Percentiles rank a stretch among this genome's conserved stretches.
Conservation (phyloP, 2,113 vertebrate species). For the Phylloscopus trochilus region DNA sequence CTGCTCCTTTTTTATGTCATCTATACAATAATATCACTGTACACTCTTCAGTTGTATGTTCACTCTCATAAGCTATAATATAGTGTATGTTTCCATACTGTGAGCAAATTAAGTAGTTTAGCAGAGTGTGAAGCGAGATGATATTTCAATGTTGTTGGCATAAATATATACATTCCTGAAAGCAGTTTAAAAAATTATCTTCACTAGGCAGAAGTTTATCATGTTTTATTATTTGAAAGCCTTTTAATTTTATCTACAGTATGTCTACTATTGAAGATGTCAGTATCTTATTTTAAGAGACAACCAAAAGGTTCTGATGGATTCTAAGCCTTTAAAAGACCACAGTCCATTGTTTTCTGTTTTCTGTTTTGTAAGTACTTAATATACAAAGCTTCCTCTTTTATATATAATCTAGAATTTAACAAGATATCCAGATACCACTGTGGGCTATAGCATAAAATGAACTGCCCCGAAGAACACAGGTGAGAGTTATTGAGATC, state of each 20-base stretch:
- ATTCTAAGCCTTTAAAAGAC: background rate
- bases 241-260: background rate
- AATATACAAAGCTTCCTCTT: background rate
- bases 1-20: background rate
- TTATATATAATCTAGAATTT: background rate
- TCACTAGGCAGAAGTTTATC: background rate
- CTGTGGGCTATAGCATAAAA: background rate
- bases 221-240: background rate
- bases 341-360: background rate
- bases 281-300: background rate
- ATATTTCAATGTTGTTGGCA: background rate
- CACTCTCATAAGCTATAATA: background rate
- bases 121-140: background rate
- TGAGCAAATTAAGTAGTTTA: background rate
- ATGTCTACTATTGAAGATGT: background rate
- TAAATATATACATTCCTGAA: background rate
- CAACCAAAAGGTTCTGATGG: background rate
- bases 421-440: background rate
- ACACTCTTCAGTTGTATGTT: background rate
- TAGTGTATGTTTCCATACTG: background rate
- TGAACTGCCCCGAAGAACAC: background rate
- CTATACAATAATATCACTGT: background rate
- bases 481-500: background rate
- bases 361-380: background rate
- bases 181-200: background rate